These are phyloP conservation scores for Steromphala cineraria DNA, from an alignment of 2,888 invertebrate species.

Conservation along the genomic window DNA sequence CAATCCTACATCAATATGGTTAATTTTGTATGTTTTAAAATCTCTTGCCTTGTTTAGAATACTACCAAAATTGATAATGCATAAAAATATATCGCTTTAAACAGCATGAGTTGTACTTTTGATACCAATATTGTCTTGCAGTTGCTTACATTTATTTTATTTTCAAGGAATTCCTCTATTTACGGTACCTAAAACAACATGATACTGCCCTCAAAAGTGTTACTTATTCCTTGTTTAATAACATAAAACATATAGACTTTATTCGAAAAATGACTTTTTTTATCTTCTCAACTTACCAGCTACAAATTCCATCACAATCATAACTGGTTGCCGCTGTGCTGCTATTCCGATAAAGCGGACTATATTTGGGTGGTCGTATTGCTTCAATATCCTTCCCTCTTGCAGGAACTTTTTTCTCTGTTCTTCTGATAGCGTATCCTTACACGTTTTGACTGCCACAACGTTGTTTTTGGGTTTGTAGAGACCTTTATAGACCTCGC, in stretches of 20 bases:
- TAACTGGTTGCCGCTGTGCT: constrained; percentile 97
- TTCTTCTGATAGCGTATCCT: constrained; percentile 94
- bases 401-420: constrained; percentile 94
- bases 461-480: constrained; percentile 82
- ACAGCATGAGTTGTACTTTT: too few species aligned
- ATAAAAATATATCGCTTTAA: too few species aligned
- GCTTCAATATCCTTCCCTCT: constrained; percentile 95
- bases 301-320: constrained; percentile 98
- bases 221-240: background rate
- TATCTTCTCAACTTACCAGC: constrained; percentile 46
- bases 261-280: background rate
- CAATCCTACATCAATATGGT: background rate
- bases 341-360: constrained; percentile 97
- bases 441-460: constrained; percentile 96
- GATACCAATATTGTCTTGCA: too few species aligned
- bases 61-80: background rate
- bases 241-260: background rate
- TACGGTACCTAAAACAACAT: too few species aligned
- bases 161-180: too few species aligned
- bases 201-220: too few species aligned
- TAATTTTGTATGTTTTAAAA: background rate
- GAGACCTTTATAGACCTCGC: constrained; percentile 95
- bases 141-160: too few species aligned
- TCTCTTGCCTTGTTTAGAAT: background rate
- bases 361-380: constrained; percentile 97